These are phyloP conservation scores for Semnopithecus entellus DNA, from an alignment of 2,113 vertebrate species.

Conservation along the genomic window DNA sequence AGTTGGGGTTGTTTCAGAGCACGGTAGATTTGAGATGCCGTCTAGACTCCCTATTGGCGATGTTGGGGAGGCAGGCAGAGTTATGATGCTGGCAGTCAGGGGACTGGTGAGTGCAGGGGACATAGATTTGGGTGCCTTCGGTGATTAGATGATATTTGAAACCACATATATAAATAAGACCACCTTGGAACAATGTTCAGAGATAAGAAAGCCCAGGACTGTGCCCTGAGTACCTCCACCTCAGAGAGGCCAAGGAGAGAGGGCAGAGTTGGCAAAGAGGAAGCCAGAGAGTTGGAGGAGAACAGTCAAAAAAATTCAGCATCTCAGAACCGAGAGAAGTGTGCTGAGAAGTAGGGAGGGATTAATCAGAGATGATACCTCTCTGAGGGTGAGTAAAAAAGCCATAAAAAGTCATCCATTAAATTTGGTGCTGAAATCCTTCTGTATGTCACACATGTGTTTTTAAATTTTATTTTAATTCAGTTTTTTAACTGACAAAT, in stretches of 20 bases:
- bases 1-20: not conserved
- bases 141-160: not conserved
- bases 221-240: not conserved
- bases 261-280: too few relatives aligned
- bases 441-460: not conserved
- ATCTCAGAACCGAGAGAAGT: not conserved
- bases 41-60: not conserved
- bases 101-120: not conserved
- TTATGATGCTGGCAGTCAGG: not conserved
- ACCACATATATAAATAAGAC: not conserved
- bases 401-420: not conserved
- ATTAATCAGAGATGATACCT: not conserved
- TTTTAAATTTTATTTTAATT: not conserved
- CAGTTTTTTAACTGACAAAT: not conserved
- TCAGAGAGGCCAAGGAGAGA: not conserved
- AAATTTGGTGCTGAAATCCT: not conserved
- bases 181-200: not conserved
- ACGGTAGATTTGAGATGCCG: not conserved
- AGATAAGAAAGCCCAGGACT: not conserved
- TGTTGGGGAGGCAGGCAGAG: not conserved
- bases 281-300: not conserved
- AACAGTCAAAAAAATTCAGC: not conserved
- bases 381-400: not conserved
- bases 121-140: not conserved
- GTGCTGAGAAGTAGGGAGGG: not conserved